Conservation (phyloP, 1,140 invertebrate genomes). For the Drosophila ambigua region DNA sequence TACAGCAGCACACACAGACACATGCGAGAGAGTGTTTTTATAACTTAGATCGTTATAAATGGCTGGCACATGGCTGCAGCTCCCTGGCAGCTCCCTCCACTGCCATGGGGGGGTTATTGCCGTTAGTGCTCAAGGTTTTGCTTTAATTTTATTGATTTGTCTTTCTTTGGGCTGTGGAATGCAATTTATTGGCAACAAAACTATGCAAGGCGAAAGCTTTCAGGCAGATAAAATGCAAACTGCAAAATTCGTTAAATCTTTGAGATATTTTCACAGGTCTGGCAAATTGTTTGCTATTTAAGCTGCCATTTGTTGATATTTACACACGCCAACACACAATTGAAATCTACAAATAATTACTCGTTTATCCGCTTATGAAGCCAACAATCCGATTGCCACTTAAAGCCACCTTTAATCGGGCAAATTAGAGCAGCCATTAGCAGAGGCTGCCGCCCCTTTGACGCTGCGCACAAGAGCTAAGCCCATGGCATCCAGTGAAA, state of each 20-base stretch:
- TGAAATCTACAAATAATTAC: no score
- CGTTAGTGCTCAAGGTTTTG: neutral
- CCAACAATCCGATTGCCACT: slow-evolving; percentile 7
- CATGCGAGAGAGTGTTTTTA: slow-evolving; percentile 16
- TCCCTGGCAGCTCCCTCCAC: neutral
- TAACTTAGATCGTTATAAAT: slow-evolving; percentile 46
- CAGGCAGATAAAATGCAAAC: no score
- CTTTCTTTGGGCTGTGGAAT: no score
- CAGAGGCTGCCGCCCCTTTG: slow-evolving; percentile 9
- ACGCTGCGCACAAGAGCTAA: slow-evolving; percentile 30
- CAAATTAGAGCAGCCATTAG: slow-evolving; percentile 37
- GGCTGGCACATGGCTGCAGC: slow-evolving; percentile 13
- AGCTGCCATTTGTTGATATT: no score
- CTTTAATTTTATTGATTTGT: slow-evolving; percentile 26
- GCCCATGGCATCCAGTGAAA: slow-evolving; percentile 16
- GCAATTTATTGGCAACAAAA: no score
- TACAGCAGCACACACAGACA: neutral
- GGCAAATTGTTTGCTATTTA: no score
- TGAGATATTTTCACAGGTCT: no score
- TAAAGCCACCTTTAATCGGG: slow-evolving; percentile 29
- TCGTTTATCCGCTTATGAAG: no score
- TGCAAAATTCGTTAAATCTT: no score
- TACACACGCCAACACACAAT: no score
- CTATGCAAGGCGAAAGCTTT: no score
- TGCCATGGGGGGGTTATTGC: neutral